Conservation (phyloP, 2,797 vertebrate species). For the Falco columbarius region DNA sequence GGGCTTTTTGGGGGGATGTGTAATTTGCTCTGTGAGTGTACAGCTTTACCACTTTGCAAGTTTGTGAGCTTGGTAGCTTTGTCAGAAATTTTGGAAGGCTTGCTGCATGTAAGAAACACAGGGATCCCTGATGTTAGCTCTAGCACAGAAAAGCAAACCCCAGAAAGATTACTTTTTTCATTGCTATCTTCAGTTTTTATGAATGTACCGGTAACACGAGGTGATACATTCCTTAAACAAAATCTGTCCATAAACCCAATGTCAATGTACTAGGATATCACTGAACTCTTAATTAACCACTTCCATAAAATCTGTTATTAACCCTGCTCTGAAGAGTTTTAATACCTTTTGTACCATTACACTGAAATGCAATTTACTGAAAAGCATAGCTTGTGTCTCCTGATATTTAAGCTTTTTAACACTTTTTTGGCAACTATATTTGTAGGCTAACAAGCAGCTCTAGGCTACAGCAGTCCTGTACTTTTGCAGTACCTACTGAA, state of each 20-base stretch:
- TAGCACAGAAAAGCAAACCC: not conserved
- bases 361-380: not conserved
- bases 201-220: not conserved
- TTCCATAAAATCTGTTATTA: slow-evolving; percentile 25
- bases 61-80: not conserved
- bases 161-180: not conserved
- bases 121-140: not conserved
- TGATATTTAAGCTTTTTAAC: not conserved
- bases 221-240: not conserved
- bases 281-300: slow-evolving; percentile 31
- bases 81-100: not conserved
- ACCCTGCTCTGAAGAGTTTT: slow-evolving; percentile 26
- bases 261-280: not conserved
- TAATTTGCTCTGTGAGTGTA: not conserved
- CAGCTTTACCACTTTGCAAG: not conserved
- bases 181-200: not conserved
- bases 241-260: not conserved
- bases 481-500: not conserved
- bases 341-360: slow-evolving; percentile 11
- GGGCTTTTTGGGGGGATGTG: fast-evolving
- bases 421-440: not conserved
- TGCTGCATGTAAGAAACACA: not conserved
- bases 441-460: not conserved
- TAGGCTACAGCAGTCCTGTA: not conserved
- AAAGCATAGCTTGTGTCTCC: slow-evolving; percentile 19